These are phyloP conservation scores for Anadara kagoshimensis DNA, from an alignment of 1,140 invertebrate species.

Conservation along the genomic window DNA sequence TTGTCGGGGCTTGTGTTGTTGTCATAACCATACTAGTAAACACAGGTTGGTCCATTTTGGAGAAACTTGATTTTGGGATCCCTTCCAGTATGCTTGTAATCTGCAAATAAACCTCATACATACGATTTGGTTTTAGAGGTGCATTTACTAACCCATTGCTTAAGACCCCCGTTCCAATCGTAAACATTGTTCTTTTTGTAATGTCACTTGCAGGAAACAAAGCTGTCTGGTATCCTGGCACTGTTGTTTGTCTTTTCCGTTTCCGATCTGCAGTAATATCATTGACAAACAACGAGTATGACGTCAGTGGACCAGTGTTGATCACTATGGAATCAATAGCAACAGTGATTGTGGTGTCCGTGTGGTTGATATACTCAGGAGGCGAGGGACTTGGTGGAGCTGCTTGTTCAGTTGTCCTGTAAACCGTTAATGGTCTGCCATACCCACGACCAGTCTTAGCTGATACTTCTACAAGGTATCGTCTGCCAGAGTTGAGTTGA, in stretches of 20 bases:
- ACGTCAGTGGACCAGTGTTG: slow-evolving; percentile 41
- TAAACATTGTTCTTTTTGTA: slow-evolving; percentile 33
- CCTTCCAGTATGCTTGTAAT: slow-evolving; percentile 56
- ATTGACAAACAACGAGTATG: slow-evolving; percentile 54
- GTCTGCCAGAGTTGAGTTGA: slow-evolving; percentile 41
- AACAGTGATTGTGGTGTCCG: slow-evolving; percentile 49
- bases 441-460: slow-evolving; percentile 38
- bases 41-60: slow-evolving; percentile 36
- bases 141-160: slow-evolving; percentile 53
- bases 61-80: slow-evolving; percentile 54
- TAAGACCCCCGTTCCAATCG: slow-evolving; percentile 52
- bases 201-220: slow-evolving; percentile 48
- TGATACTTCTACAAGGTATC: slow-evolving; percentile 44
- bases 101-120: slow-evolving; percentile 61
- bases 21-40: slow-evolving; percentile 17
- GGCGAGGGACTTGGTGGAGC: slow-evolving; percentile 35
- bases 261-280: slow-evolving; percentile 28
- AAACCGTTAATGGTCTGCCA: slow-evolving; percentile 22
- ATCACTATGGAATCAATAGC: slow-evolving; percentile 54
- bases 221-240: slow-evolving; percentile 47
- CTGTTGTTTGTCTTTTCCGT: slow-evolving; percentile 22
- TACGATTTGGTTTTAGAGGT: slow-evolving; percentile 40
- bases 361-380: slow-evolving; percentile 48
- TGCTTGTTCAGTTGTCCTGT: slow-evolving; percentile 40
- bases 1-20: not conserved